A percentile compares a stretch with the other conserved stretches of the same genome.
Evolutionary conservation across 1,140 invertebrate genomes (phyloP).

Genomic region (Drosophila rufa): DNA sequence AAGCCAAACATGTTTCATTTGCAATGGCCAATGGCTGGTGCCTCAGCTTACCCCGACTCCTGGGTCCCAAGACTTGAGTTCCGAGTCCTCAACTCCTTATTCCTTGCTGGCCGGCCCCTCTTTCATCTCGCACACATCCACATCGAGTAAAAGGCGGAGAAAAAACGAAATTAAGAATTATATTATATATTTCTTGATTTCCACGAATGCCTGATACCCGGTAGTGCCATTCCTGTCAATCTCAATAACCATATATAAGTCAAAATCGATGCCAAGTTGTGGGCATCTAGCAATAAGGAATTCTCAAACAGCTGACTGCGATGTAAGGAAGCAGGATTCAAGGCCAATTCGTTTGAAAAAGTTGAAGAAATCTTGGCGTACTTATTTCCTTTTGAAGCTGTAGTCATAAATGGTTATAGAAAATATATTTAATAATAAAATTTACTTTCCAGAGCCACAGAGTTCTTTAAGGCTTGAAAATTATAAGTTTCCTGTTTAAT

Average conservation of each 20-base stretch:
- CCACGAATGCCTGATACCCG: slow-evolving; percentile 38
- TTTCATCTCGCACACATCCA: slow-evolving; percentile 48
- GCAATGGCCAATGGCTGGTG: slow-evolving; percentile 62
- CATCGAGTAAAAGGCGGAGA: not conserved
- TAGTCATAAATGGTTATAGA: not conserved
- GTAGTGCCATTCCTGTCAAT: slow-evolving; percentile 16
- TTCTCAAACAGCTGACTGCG: not conserved
- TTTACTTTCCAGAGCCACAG: too few species aligned
- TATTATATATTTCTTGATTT: slow-evolving; percentile 34
- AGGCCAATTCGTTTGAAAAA: too few species aligned
- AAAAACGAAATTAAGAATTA: slow-evolving; percentile 39
- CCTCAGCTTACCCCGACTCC: slow-evolving; percentile 24
- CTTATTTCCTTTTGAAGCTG: not conserved
- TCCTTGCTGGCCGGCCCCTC: slow-evolving; percentile 13
- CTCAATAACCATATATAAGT: slow-evolving; percentile 25
- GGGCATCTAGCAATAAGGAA: not conserved
- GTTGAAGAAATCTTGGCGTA: not conserved
- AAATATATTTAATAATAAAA: not conserved
- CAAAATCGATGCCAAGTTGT: not conserved
- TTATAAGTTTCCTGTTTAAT: not conserved
- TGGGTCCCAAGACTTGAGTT: not conserved
- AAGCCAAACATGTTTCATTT: slow-evolving; percentile 83
- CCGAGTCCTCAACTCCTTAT: not conserved
- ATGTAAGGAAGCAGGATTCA: too few species aligned
- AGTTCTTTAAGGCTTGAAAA: too few species aligned